A percentile compares a stretch with the other conserved stretches of the same genome.
phyloP scores from a whole-genome alignment of 2,888 invertebrate species.

The Hypercompe scribonia region DNA sequence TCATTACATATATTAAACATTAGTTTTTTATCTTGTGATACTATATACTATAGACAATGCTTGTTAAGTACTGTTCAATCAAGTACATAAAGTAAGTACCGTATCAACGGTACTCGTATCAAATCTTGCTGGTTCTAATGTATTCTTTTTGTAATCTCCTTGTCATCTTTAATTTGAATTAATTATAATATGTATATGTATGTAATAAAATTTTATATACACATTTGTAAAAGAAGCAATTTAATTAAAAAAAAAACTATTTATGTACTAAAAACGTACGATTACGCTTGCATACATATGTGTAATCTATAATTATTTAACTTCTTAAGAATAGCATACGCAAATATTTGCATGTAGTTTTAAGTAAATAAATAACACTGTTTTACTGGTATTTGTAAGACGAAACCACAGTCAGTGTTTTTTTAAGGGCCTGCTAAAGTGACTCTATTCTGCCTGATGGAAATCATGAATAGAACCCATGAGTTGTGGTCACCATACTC shows the following conservation, averaged over 20 bases:
- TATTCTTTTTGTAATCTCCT: slow-evolving; percentile 19
- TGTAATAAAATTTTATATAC: not conserved
- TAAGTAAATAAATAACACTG: not conserved
- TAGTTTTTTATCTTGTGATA: slow-evolving; percentile 19
- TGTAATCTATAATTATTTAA: too few relatives aligned
- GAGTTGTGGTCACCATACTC: too few relatives aligned
- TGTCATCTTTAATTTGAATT: slow-evolving; percentile 2
- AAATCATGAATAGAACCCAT: too few relatives aligned
- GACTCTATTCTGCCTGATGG: too few relatives aligned
- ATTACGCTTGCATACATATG: not conserved
- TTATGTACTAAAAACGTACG: not conserved
- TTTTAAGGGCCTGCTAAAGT: too few relatives aligned
- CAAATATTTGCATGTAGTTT: not conserved
- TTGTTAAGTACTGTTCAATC: slow-evolving; percentile 43
- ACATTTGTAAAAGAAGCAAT: not conserved
- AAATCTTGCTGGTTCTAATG: slow-evolving; percentile 22
- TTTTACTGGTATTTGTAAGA: not conserved
- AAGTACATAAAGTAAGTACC: slow-evolving; percentile 30
- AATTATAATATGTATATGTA: not conserved
- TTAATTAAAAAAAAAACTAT: not conserved
- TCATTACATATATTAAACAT: not conserved
- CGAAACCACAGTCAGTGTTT: not conserved
- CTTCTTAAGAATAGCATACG: too few relatives aligned
- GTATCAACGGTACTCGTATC: slow-evolving; percentile 40
- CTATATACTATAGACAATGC: slow-evolving; percentile 29